Conservation (phyloP, 2,888 invertebrate genomes). For the Venusia cambrica region DNA sequence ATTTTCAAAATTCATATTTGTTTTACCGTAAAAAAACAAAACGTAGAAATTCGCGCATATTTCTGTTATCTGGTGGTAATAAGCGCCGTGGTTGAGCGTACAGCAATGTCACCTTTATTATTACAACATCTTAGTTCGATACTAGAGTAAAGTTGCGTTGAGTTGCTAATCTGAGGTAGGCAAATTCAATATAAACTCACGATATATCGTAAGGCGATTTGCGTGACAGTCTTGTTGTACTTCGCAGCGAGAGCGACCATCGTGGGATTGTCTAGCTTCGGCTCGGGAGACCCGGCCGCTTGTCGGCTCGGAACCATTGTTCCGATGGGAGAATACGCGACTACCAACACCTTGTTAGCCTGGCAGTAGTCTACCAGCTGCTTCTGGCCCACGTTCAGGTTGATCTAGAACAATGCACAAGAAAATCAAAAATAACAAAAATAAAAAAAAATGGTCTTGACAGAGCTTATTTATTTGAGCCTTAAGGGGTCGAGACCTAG, state of each 20-base stretch:
- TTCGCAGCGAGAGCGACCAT: conserved; percentile 81
- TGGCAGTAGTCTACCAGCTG: conserved; percentile 84
- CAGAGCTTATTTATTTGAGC: too few relatives aligned
- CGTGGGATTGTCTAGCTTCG: conserved; percentile 74
- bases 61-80: too few relatives aligned
- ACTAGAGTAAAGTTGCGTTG: too few relatives aligned
- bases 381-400: conserved; percentile 84
- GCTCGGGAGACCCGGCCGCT: conserved; percentile 67
- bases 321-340: conserved; percentile 85
- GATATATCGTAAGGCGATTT: conserved; percentile 62
- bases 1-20: too few relatives aligned
- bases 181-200: too few relatives aligned
- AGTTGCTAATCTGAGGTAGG: too few relatives aligned
- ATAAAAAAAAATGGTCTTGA: neutral
- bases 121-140: too few relatives aligned
- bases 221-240: conserved; percentile 83
- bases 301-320: conserved; percentile 72
- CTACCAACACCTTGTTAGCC: conserved; percentile 78
- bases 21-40: too few relatives aligned
- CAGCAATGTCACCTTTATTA: too few relatives aligned
- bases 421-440: conserved; percentile 57
- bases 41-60: too few relatives aligned
- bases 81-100: too few relatives aligned
- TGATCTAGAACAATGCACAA: conserved; percentile 79
- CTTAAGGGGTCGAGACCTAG: too few relatives aligned